Evolutionary conservation across 2,113 vertebrate genomes (phyloP).

Genomic region (Bos indicus): DNA sequence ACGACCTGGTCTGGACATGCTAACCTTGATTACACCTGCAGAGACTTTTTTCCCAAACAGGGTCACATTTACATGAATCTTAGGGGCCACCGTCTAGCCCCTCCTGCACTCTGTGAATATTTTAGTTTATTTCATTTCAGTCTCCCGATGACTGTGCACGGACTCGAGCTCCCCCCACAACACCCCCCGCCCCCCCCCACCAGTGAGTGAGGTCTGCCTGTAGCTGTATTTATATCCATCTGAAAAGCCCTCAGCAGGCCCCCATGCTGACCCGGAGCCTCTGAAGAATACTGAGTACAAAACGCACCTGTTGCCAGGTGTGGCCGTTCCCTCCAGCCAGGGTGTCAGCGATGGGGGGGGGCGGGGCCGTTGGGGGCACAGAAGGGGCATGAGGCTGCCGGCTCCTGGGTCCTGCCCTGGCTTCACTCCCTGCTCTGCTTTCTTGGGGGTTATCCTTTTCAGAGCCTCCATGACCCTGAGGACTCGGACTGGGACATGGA

Average conservation of each 20-base stretch:
- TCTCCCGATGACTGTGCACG: rapidly evolving
- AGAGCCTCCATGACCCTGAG: rapidly evolving
- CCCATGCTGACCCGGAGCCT: neutral
- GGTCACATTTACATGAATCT: neutral
- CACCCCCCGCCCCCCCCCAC: rapidly evolving
- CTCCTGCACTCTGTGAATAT: rapidly evolving
- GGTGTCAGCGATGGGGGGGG: rapidly evolving
- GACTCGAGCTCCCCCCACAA: rapidly evolving
- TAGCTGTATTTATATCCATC: too few relatives aligned
- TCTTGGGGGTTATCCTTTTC: neutral
- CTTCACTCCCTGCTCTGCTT: neutral
- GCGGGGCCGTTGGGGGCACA: neutral
- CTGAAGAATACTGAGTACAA: neutral
- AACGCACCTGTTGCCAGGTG: rapidly evolving
- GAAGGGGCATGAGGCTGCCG: rapidly evolving
- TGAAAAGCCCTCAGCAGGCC: neutral
- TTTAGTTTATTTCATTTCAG: neutral
- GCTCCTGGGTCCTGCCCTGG: rapidly evolving
- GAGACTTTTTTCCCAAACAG: neutral
- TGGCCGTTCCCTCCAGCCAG: rapidly evolving
- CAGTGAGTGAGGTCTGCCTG: neutral
- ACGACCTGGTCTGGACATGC: rapidly evolving
- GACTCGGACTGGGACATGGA: neutral
- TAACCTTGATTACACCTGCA: neutral
- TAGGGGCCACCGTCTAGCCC: neutral